A percentile compares a stretch with the other conserved stretches of the same genome.
These are phyloP conservation scores for Drosophila affinis DNA, from an alignment of 2,888 invertebrate genomes.

Conservation along the genomic window DNA sequence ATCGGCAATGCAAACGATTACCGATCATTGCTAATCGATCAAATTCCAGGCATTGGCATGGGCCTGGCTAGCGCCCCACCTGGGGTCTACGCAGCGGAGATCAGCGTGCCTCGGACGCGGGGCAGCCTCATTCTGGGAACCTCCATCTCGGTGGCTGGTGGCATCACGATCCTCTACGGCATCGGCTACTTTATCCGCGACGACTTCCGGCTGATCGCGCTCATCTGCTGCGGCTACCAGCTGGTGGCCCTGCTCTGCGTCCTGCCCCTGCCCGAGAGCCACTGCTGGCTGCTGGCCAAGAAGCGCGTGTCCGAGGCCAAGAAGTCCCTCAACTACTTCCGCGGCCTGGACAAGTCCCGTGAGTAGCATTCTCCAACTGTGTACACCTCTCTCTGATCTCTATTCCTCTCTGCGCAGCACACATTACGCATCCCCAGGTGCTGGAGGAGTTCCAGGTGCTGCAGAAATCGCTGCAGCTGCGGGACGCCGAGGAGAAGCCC, in stretches of 20 bases:
- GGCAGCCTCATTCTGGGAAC: slow-evolving; percentile 87
- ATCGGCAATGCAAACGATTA: background rate
- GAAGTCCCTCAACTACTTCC: slow-evolving; percentile 86
- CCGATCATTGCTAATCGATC: background rate
- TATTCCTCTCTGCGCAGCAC: slow-evolving; percentile 50
- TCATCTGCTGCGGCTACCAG: slow-evolving; percentile 81
- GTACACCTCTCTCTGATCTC: background rate
- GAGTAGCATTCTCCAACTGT: slow-evolving; percentile 21
- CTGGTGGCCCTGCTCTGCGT: slow-evolving; percentile 83
- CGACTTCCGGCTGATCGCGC: slow-evolving; percentile 81
- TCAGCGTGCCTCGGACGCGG: slow-evolving; percentile 85
- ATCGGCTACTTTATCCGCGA: slow-evolving; percentile 85
- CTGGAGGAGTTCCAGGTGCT: slow-evolving; percentile 74
- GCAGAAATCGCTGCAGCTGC: slow-evolving; percentile 73
- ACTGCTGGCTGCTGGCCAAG: slow-evolving; percentile 88
- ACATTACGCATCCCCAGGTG: slow-evolving; percentile 77
- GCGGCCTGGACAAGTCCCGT: slow-evolving; percentile 85
- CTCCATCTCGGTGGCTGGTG: slow-evolving; percentile 87
- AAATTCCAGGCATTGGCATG: slow-evolving; percentile 75
- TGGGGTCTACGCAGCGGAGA: slow-evolving; percentile 83
- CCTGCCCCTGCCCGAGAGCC: slow-evolving; percentile 87
- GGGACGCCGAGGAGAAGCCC: slow-evolving; percentile 66
- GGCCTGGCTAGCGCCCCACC: slow-evolving; percentile 82
- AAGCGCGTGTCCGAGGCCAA: slow-evolving; percentile 86
- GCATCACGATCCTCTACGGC: slow-evolving; percentile 87